These are phyloP conservation scores for Oceanodroma leucorhoa DNA, from an alignment of 2,797 vertebrate species.

Conservation along the genomic window DNA sequence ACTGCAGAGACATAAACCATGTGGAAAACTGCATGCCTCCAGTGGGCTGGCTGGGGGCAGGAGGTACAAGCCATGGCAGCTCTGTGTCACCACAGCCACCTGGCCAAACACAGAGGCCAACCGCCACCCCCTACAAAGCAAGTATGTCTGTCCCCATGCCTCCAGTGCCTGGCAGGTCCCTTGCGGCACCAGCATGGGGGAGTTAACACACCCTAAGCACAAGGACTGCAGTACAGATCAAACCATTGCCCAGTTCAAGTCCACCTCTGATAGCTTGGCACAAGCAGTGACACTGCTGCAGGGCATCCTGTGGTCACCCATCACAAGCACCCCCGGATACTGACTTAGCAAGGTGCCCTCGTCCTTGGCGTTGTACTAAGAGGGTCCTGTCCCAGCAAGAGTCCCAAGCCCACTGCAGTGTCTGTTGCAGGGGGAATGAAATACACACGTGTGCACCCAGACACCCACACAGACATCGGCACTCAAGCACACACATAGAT, in stretches of 20 bases:
- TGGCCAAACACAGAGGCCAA: too few species aligned
- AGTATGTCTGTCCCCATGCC: not conserved
- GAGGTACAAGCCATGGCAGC: not conserved
- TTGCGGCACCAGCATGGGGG: not conserved
- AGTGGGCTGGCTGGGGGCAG: not conserved
- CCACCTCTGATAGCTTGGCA: not conserved
- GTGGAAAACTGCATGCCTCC: not conserved
- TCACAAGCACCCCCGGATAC: not conserved
- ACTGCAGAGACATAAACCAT: not conserved
- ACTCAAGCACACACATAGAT: rapidly evolving
- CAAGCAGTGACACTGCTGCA: not conserved
- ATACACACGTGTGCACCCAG: not conserved
- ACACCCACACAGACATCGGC: not conserved
- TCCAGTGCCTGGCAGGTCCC: not conserved
- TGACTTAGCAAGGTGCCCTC: not conserved
- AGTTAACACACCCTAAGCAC: not conserved
- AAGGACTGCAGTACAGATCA: rapidly evolving
- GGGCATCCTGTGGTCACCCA: not conserved
- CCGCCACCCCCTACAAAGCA: not conserved
- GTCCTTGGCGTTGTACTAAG: not conserved
- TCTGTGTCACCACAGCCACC: not conserved
- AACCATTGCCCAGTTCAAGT: not conserved
- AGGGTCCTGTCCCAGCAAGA: not conserved
- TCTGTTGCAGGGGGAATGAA: not conserved
- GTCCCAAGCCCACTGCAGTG: not conserved